These are phyloP conservation scores for Calephelis nemesis DNA, from an alignment of 1,140 invertebrate species.

Conservation along the genomic window DNA sequence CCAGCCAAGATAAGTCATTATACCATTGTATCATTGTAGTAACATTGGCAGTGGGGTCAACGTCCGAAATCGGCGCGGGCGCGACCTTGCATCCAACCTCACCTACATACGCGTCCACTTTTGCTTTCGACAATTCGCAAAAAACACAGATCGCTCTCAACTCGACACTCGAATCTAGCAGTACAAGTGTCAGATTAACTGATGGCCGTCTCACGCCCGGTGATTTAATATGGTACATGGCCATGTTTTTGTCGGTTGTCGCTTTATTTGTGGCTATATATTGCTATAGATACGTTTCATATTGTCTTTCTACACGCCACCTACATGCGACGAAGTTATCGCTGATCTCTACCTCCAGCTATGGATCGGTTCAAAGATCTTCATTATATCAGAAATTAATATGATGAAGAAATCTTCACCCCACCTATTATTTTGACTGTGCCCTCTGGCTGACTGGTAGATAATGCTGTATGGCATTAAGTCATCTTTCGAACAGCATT, in stretches of 20 bases:
- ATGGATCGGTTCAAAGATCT: too few species aligned
- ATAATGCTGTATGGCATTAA: too few species aligned
- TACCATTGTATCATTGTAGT: slow-evolving; percentile 28
- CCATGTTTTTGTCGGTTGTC: too few species aligned
- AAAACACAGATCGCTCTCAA: slow-evolving; percentile 44
- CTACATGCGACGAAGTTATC: too few species aligned
- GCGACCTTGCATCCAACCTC: slow-evolving; percentile 69
- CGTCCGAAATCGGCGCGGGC: slow-evolving; percentile 65
- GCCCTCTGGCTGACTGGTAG: too few species aligned
- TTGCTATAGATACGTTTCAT: slow-evolving; percentile 28
- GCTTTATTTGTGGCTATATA: neutral
- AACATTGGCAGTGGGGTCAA: slow-evolving; percentile 49
- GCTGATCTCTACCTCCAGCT: too few species aligned
- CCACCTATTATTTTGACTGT: too few species aligned
- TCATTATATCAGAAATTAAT: too few species aligned
- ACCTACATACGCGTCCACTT: slow-evolving; percentile 74
- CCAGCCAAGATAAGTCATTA: neutral
- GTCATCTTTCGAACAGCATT: too few species aligned
- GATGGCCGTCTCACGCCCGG: neutral
- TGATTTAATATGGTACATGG: slow-evolving; percentile 23
- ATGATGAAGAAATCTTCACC: too few species aligned
- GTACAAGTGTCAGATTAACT: slow-evolving; percentile 19
- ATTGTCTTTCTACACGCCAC: too few species aligned
- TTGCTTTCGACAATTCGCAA: slow-evolving; percentile 75
- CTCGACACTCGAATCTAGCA: slow-evolving; percentile 17